phyloP scores from a whole-genome alignment of 2,888 invertebrate genomes.

The Netelia fuscicornis region DNA sequence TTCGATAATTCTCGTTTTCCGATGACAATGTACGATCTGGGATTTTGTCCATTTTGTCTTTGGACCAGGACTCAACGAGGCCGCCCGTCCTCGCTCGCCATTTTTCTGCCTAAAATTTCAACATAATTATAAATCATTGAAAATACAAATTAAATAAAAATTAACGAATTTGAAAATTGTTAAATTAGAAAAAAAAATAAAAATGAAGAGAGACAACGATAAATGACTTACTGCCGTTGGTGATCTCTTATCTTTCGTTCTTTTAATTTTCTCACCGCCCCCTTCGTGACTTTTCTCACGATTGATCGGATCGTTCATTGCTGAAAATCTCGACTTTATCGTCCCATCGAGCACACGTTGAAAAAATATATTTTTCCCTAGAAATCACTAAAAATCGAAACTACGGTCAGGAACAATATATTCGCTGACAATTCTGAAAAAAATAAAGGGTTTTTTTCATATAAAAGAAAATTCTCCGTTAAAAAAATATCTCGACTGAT shows the following conservation, averaged over 20 bases:
- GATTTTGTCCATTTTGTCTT: constrained; percentile 39
- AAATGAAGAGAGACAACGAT: constrained; percentile 1
- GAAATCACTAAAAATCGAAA: not conserved
- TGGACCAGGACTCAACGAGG: constrained; percentile 57
- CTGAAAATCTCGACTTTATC: constrained; percentile 9
- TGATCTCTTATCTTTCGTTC: constrained; percentile 52
- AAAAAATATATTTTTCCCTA: too few relatives aligned
- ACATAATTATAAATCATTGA: not conserved
- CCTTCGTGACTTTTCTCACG: constrained; percentile 58
- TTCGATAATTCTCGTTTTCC: constrained; percentile 71
- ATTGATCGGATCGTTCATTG: constrained; percentile 66
- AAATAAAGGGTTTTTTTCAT: not conserved
- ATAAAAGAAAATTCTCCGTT: not conserved
- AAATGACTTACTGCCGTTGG: constrained; percentile 41
- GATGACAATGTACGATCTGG: constrained; percentile 37
- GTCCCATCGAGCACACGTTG: too few relatives aligned
- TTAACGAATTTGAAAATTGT: constrained; percentile 17
- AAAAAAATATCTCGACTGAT: constrained; percentile 25
- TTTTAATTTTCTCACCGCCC: constrained; percentile 62
- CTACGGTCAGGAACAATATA: not conserved
- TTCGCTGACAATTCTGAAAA: not conserved
- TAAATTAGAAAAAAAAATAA: constrained; percentile 15
- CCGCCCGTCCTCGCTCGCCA: constrained; percentile 50
- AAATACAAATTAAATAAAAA: not conserved
- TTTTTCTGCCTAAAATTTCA: constrained; percentile 52